Base-by-base conservation (phyloP, 2,113 vertebrate genomes). In the Trichomycterus rosablanca region DNA sequence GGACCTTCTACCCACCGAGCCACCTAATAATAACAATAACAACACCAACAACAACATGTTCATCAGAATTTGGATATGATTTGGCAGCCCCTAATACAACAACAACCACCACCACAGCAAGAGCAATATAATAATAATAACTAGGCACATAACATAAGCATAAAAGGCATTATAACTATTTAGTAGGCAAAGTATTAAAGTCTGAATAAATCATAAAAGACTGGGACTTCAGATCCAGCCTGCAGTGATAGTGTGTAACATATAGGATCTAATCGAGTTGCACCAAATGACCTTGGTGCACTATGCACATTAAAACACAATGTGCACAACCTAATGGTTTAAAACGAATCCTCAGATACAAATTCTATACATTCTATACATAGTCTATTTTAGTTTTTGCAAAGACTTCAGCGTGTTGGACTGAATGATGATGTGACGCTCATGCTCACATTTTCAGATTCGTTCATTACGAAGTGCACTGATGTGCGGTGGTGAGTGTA, bases 401-500 rank as follows among this genome's bases (percentile, higher is more conserved):
- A 30, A 11, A 24, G 35, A 22, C 18, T 19, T 22, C 24, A 43
- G 14, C 6, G 26, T 14, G 40, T 23, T 43, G 10, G 26, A 8
- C 22, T 34, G 49, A 63, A 48, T 48, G 40, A 43, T 39, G 52
- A 56, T 24, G 62, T 20, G 23, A 50, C n/a, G 48, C 51, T 64
- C 20, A 19, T n/a, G 3, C 40, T 37, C 1, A 11, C 15, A 16
- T 39, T 22, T 63, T 54, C 18, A 1, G 26, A 26, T 53, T 16
- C 32, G 9, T 55, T 46, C 30, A 56, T 55, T 64, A 37, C 40
- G 30, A 26, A 19, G 30, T 55, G 62, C 62, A 48, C 7, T 56
- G 44, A 34, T 49, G 43, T 56, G 34, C 56, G 32, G 20, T 45
- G 55, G 20, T 45, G 55, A 30, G 56, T 20, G 16, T 16, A 34